Evolutionary conservation across 2,113 vertebrate genomes (phyloP), one percentile per base, ranked within the genome.

Genomic region (Datnioides undecimradiatus): DNA sequence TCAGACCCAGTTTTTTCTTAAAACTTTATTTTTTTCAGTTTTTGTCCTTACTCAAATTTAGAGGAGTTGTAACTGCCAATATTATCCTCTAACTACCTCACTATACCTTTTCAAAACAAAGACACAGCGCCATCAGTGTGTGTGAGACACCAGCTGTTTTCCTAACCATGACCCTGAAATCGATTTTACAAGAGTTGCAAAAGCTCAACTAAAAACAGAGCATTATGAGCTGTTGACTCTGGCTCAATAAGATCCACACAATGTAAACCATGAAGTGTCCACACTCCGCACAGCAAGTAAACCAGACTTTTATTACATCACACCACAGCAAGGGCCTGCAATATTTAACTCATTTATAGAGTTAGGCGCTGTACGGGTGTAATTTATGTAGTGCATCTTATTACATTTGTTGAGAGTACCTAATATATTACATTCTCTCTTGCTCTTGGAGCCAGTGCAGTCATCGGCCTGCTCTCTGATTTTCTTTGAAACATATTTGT

Each of bases 401-500:
- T 90, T 88, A 88, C 87, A 90, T n/a, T n/a, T 64, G 75, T 84
- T 75, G 80, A 87, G 79, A 83, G 51, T 73, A 82, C 82, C 87
- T 85, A 80, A 79, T 82, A 82, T 83, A 86, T 85, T 43, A 49
- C 68, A 81, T 86, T 82, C 52, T 76, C 57, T 79, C 64, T 83
- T 83, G 70, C 62, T 82, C 43, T 60, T 73, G 79, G 77, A 86
- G 77, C 59, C 66, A 48, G 55, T 64, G 51, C 54, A 79, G 73
- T 84, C 70, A 82, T 84, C 73, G 72, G 80, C 54, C 71, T 69
- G 62, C 34, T 60, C 40, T 83, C 67, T 73, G 71, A 81, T 57
- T 78, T 73, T 79, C 77, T 54, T 73, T 54, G 52, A 77, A 86
- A 79, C 40, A 69, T 57, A 73, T 84, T 82, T 86, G 55, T 78